Conservation (phyloP, 2,888 invertebrate species). For the Trissolcus brochymenae region DNA sequence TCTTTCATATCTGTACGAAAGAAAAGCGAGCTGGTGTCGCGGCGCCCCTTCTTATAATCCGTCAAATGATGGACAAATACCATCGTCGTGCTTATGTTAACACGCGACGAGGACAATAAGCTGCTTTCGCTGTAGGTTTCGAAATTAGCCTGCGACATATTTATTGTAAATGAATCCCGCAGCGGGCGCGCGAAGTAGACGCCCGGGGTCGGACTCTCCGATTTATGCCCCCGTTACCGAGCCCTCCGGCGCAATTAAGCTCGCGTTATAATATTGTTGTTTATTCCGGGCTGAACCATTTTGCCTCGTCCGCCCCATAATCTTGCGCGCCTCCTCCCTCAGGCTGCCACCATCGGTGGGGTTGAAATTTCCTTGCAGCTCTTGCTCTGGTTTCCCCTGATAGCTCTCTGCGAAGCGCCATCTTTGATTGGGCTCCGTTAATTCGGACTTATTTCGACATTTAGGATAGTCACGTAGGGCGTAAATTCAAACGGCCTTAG, state of each 20-base stretch:
- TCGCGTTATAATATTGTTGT: constrained; percentile 76
- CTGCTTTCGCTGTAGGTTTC: constrained; percentile 64
- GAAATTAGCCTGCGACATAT: constrained; percentile 74
- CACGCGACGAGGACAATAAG: constrained; percentile 54
- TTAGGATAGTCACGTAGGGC: constrained; percentile 55
- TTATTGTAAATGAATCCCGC: constrained; percentile 76
- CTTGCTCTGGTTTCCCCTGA: constrained; percentile 34
- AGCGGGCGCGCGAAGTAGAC: constrained; percentile 57
- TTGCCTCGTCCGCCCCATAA: constrained; percentile 62
- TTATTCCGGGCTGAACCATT: constrained; percentile 72
- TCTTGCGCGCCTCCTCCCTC: constrained; percentile 58
- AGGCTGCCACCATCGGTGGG: constrained; percentile 31
- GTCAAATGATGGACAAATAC: constrained; percentile 49
- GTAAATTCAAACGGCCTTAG: constrained; percentile 54
- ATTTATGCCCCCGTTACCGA: constrained; percentile 74
- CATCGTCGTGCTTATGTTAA: constrained; percentile 34
- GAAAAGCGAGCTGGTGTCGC: background rate
- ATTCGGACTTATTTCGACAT: constrained; percentile 65
- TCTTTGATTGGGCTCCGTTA: constrained; percentile 72
- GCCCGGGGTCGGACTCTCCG: constrained; percentile 64
- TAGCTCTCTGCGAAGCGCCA: constrained; percentile 44
- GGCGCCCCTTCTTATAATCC: constrained; percentile 27
- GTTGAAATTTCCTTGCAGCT: constrained; percentile 64
- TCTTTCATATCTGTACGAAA: too few relatives aligned
- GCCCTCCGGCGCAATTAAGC: constrained; percentile 75